These are phyloP conservation scores for Ctenopoma multispine DNA, from an alignment of 2,797 vertebrate genomes.

Conservation along the genomic window DNA sequence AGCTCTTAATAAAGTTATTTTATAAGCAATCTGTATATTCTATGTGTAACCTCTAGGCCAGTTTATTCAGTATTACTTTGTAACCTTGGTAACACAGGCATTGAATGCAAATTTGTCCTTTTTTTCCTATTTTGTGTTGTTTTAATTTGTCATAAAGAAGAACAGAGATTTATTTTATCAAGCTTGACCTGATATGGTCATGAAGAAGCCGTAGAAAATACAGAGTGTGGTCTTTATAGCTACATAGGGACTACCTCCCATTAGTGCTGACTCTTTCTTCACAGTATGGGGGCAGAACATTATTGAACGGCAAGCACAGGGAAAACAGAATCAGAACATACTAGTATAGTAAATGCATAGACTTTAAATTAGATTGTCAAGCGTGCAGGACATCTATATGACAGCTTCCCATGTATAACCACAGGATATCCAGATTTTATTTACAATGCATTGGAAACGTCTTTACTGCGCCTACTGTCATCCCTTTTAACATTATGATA, in stretches of 20 bases:
- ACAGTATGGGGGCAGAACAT: slow-evolving; percentile 27
- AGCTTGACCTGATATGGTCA: slow-evolving; percentile 1
- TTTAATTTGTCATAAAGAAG: slow-evolving; percentile 18
- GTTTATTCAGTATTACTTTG: background rate
- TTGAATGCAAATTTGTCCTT: background rate
- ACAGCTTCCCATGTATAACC: too few species aligned
- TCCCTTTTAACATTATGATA: too few species aligned
- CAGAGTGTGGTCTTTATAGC: slow-evolving; percentile 20
- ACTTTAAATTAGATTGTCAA: slow-evolving; percentile 15
- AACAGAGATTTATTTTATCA: slow-evolving; percentile 9
- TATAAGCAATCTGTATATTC: background rate
- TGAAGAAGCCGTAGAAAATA: slow-evolving; percentile 22
- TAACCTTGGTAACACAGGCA: background rate
- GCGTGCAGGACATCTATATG: too few species aligned
- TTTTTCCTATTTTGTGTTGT: background rate
- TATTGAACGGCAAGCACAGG: slow-evolving; percentile 27
- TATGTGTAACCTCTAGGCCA: too few species aligned
- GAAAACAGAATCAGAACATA: slow-evolving; percentile 30
- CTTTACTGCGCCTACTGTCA: too few species aligned
- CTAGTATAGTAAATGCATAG: slow-evolving; percentile 25
- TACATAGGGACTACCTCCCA: slow-evolving; percentile 17
- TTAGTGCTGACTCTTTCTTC: slow-evolving; percentile 25
- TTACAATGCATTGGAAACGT: too few species aligned
- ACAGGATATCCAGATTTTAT: too few species aligned
- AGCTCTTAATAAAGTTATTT: background rate